A percentile compares a stretch with the other conserved stretches of the same genome.
These are phyloP conservation scores for Labia minor DNA, from an alignment of 2,888 invertebrate species.

Conservation along the genomic window DNA sequence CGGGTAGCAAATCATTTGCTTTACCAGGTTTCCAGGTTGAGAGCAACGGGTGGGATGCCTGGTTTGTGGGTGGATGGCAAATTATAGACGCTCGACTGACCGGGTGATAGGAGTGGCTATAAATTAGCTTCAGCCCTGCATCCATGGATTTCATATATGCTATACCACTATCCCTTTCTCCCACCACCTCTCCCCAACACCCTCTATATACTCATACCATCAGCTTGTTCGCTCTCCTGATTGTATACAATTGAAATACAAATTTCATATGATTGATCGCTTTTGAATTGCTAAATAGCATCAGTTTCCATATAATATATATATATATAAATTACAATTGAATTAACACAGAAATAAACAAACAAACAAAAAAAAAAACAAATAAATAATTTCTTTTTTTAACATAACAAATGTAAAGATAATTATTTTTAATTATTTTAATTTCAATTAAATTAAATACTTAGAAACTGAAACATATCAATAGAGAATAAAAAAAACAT, in stretches of 20 bases:
- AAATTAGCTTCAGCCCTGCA: slow-evolving; percentile 4
- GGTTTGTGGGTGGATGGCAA: not conserved
- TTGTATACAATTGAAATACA: slow-evolving; percentile 13
- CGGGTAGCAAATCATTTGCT: slow-evolving; percentile 13
- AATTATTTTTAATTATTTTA: too few relatives aligned
- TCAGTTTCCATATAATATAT: not conserved
- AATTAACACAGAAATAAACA: too few relatives aligned
- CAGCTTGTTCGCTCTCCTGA: not conserved
- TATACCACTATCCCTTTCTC: not conserved
- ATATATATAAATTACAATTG: not conserved
- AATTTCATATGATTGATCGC: slow-evolving; percentile 13
- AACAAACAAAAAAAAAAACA: too few relatives aligned
- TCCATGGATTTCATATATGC: slow-evolving; percentile 8
- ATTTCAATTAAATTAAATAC: too few relatives aligned
- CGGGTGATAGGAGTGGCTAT: slow-evolving; percentile 13
- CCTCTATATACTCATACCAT: too few relatives aligned
- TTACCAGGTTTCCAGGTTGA: slow-evolving; percentile 13
- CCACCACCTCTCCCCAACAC: not conserved
- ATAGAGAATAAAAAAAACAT: too few relatives aligned
- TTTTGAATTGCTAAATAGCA: slow-evolving; percentile 8
- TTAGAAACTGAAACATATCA: too few relatives aligned
- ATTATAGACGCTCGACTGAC: slow-evolving; percentile 13
- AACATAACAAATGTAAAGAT: too few relatives aligned
- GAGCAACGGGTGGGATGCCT: not conserved
- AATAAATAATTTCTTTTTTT: too few relatives aligned